Percentiles rank a stretch among this genome's conserved stretches.
Conservation (phyloP, 92 coral and sea anemone genomes). For the Diadumene lineata region DNA sequence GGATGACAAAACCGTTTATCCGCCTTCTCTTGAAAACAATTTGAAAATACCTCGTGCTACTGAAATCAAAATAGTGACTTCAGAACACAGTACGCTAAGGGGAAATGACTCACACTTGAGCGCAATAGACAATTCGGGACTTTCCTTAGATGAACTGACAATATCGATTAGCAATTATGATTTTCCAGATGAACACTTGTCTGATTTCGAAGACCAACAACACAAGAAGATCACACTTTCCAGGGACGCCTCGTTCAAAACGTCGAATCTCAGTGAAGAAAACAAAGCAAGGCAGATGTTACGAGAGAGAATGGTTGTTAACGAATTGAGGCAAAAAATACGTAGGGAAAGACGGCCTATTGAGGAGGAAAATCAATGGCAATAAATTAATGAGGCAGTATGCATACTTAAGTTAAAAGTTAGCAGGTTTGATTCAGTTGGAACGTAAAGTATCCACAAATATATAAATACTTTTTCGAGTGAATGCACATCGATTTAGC, state of each 20-base stretch:
- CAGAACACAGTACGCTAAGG: constrained; percentile 18
- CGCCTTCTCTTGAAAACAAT: constrained; percentile 59
- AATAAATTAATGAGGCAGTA: too few relatives aligned
- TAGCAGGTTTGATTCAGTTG: too few relatives aligned
- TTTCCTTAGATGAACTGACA: constrained; percentile 15
- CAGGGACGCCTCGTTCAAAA: constrained; percentile 69
- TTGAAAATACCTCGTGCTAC: constrained; percentile 82
- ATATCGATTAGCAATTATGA: constrained; percentile 12
- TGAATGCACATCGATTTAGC: too few relatives aligned
- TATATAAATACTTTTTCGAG: too few relatives aligned
- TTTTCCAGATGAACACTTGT: constrained; percentile 12
- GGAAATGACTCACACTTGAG: neutral
- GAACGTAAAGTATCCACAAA: too few relatives aligned
- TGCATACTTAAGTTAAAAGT: too few relatives aligned
- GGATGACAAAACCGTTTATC: constrained; percentile 16
- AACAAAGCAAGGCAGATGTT: constrained; percentile 57
- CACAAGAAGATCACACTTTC: constrained; percentile 39
- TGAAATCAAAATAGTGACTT: constrained; percentile 67
- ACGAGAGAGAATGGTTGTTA: constrained; percentile 69
- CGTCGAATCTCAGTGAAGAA: constrained; percentile 56
- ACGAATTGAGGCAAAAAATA: constrained; percentile 66
- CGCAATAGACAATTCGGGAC: constrained; percentile 4
- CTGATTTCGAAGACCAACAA: constrained; percentile 2
- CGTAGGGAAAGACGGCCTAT: constrained; percentile 38
- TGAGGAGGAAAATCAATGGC: constrained; percentile 22